Evolutionary conservation across 2,888 invertebrate species (phyloP).

Genomic region (Tinea pellionella): DNA sequence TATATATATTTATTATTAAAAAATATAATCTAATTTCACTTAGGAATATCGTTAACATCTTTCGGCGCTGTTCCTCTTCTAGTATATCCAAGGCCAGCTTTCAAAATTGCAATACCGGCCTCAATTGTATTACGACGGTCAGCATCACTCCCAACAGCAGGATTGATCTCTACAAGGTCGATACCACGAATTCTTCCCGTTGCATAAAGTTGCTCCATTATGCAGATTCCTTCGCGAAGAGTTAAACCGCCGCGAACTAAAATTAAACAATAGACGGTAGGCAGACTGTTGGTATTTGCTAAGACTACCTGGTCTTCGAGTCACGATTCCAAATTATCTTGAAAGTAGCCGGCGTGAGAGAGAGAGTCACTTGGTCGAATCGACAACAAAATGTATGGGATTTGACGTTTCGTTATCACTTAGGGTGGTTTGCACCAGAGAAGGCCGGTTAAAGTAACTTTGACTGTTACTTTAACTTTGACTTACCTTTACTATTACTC

Average conservation of each 20-base stretch:
- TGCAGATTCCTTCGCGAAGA: conserved; percentile 81
- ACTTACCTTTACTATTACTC: no score
- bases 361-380: no score
- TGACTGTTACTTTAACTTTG: no score
- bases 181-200: conserved; percentile 82
- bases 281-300: no score
- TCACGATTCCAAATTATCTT: no score
- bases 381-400: no score
- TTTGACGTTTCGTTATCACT: no score
- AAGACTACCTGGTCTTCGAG: no score
- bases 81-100: conserved; percentile 76
- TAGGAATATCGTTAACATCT: conserved; percentile 47
- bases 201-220: conserved; percentile 81
- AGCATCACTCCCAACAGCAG: conserved; percentile 75
- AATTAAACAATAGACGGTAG: conserved; percentile 18
- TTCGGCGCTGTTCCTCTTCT: conserved; percentile 70
- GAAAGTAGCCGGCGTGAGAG: no score
- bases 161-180: conserved; percentile 94
- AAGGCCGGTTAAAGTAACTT: no score
- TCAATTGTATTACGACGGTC: conserved; percentile 79
- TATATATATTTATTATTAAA: no score
- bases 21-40: background rate
- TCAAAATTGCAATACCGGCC: conserved; percentile 79
- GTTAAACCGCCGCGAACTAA: conserved; percentile 87
- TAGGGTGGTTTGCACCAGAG: no score